Base-by-base conservation (phyloP, 2,888 invertebrate genomes). In the Mantis religiosa region DNA sequence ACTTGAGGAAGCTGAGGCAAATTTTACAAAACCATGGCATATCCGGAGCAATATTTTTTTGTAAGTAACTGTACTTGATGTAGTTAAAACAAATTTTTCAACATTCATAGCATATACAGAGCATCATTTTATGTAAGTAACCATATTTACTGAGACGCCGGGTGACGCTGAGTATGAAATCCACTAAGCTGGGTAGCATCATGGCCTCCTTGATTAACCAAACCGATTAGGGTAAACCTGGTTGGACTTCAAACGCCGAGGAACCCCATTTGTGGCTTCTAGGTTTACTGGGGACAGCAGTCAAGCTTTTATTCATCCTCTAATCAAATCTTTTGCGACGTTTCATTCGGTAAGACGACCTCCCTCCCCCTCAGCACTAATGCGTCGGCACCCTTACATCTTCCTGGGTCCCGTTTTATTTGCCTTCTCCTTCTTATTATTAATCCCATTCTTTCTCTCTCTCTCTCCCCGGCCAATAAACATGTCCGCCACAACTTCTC, bases 371-470 rank as follows among this genome's bases (percentile, higher is more conserved):
- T 84, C 28, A 25, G 27, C 34, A 41, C 85, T 71, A 85, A 85
- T 85, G 85, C 85, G 28, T 28, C 86, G 86, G 71, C 30, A 86
- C 86, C 54, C 86, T 86, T 81, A 41, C 86, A 86, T 86, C 86
- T 81, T 81, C 86, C 81, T 54, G 20, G 15, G 12, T n/a, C 54
- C 27, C 41, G 28, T 86, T 86, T 81, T 81, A 86, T 86, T 81
- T 86, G 86, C 30, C 41, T 86, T 28, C 28, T 25, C 86, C 30
- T 30, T 86, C 54, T 85, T 28, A 81, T 86, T 86, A 86, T 86
- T 86, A 86, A 86, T 86, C 86, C 86, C 86, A 86, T 86, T 86
- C 86, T 86, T 86, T 86, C 30, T 71, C 81, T 20, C 54, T 86
- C 81, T n/a, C n/a, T n/a, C n/a, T n/a, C n/a, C n/a, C 30, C 28